These are phyloP conservation scores for Adelphocoris suturalis DNA, from an alignment of 2,888 invertebrate species.

Conservation along the genomic window DNA sequence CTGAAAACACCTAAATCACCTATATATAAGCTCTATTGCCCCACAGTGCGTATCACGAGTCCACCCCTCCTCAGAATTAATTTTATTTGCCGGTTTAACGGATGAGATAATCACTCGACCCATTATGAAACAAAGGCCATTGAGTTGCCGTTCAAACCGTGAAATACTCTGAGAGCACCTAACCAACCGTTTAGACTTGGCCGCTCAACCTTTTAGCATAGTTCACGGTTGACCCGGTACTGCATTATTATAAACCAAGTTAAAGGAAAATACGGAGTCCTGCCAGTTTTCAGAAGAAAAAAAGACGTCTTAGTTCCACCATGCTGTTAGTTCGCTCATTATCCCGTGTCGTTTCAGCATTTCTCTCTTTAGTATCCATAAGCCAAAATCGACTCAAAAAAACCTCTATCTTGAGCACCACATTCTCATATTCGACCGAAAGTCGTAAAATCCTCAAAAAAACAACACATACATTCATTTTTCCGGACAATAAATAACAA, in stretches of 20 bases:
- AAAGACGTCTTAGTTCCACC: not conserved
- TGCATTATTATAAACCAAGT: not conserved
- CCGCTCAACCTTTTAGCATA: conserved; percentile 41
- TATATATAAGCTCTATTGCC: not conserved
- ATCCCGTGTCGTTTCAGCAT: not conserved
- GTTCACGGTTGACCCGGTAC: conserved; percentile 10
- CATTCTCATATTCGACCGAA: too few species aligned
- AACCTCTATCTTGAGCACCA: too few species aligned
- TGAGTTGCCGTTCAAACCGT: conserved; percentile 41
- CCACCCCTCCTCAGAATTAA: not conserved
- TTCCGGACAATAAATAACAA: too few species aligned
- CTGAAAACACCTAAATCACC: not conserved
- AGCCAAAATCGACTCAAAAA: too few species aligned
- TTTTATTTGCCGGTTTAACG: conserved; percentile 17
- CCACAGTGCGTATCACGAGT: not conserved
- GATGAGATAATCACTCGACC: conserved; percentile 30
- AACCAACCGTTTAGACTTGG: conserved; percentile 28
- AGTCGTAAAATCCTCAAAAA: too few species aligned
- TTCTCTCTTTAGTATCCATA: too few species aligned
- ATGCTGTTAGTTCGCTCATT: not conserved
- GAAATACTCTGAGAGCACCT: conserved; percentile 37
- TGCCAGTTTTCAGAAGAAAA: not conserved
- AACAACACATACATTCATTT: too few species aligned
- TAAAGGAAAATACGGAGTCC: conserved; percentile 6
- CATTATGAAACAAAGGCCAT: conserved; percentile 53